Evolutionary conservation across 1,140 invertebrate species (phyloP), one percentile per base, ranked within the genome.

Genomic region (Bilobella aurantiaca): DNA sequence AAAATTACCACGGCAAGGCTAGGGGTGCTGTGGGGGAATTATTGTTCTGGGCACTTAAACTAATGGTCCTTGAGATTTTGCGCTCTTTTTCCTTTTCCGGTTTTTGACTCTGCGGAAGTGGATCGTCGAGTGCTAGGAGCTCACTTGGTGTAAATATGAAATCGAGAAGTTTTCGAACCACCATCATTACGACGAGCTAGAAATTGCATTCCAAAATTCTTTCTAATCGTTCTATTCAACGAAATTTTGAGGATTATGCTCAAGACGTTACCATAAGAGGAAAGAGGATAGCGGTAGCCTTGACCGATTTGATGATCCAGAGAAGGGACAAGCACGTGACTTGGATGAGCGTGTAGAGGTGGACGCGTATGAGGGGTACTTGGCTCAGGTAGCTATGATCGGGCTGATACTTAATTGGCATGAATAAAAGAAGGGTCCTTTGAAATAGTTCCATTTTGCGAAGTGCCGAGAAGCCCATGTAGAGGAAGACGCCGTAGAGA

Each of bases 401-500:
- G 8, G 34, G 34, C 34, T 42, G 58, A 70, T 85, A 84, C 72
- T 85, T 85, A 70, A 78, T 78, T 3, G 84, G 84, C 82, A 86
- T 85, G 65, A 85, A 81, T 31, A 85, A 68, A 23, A 86, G 77
- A 27, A 81, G 69, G 21, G 85, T 75, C 2, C 84, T 76, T 62
- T 83, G 78, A 70, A 83, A 80, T 1, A 85, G 74, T 75, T 85
- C 79, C 46, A 78, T 81, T 12, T 81, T 81, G 46, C 77, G 77
- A 1, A 86, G 75, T 16, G 84, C 82, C 23, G 82, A 81, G 25
- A 83, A 80, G 62, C 84, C 84, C 84, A 86, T 86, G 74, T 83
- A 86, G 3, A 86, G 76, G 75, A 86, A 86, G 0, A 86, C 82
- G 3, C 84, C 84, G 75, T 82, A 86, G 29, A 86, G 75, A 3